phyloP scores from a whole-genome alignment of 1,140 invertebrate species.

The Trichonephila inaurata region DNA sequence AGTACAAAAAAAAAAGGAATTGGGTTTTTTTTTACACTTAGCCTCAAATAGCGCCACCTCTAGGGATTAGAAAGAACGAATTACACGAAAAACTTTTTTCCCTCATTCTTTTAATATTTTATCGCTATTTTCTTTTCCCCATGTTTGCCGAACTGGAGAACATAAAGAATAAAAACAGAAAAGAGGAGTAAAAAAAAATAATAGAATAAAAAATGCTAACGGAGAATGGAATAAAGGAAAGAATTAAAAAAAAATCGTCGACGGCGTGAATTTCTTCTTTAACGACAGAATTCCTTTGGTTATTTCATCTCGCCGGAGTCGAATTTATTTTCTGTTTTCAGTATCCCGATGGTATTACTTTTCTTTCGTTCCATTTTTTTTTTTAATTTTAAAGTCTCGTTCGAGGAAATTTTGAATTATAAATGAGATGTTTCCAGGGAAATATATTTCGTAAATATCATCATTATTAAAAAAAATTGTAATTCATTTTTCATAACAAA shows the following conservation, averaged over 20 bases:
- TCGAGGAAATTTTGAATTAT: background rate
- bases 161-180: background rate
- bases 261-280: background rate
- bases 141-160: background rate
- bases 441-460: no score
- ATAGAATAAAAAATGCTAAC: no score
- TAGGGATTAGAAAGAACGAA: constrained; percentile 3
- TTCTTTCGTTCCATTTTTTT: background rate
- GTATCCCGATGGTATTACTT: background rate
- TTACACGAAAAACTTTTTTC: constrained; percentile 13
- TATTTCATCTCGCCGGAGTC: background rate
- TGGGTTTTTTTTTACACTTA: background rate
- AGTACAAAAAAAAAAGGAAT: constrained; percentile 4
- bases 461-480: background rate
- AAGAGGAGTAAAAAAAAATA: background rate
- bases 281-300: background rate
- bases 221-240: no score
- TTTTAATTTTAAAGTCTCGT: background rate
- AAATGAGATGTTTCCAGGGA: no score
- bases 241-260: background rate
- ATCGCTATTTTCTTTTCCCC: background rate
- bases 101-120: background rate
- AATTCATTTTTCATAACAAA: background rate
- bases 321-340: background rate
- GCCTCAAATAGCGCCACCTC: background rate